Evolutionary conservation across 2,113 vertebrate genomes (phyloP).

Genomic region (Dipodomys merriami): DNA sequence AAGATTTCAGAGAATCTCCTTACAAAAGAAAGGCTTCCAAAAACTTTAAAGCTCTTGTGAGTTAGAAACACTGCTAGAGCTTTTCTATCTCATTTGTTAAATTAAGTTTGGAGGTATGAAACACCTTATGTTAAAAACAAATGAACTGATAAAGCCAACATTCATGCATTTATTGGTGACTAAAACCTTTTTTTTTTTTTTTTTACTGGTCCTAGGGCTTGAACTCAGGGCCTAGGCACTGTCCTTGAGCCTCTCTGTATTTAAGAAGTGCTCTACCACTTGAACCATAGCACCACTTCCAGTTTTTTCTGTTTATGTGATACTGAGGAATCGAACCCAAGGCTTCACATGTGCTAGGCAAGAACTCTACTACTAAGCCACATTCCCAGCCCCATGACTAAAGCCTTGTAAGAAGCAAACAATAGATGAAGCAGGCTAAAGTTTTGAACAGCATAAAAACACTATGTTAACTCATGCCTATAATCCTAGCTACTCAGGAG

Average conservation of each 20-base stretch:
- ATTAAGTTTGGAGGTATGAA: constrained; percentile 5
- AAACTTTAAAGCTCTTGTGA: neutral
- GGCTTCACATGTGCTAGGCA: too few relatives aligned
- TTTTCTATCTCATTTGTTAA: neutral
- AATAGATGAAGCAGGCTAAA: neutral
- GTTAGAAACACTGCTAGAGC: neutral
- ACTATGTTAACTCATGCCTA: too few relatives aligned
- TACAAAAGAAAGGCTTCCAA: neutral
- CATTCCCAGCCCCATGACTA: neutral
- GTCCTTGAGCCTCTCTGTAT: too few relatives aligned
- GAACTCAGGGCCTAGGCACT: too few relatives aligned
- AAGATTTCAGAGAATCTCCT: neutral
- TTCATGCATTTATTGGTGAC: neutral
- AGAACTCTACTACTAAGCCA: too few relatives aligned
- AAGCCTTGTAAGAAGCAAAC: neutral
- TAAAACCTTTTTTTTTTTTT: too few relatives aligned
- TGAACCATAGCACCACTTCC: too few relatives aligned
- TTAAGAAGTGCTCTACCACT: too few relatives aligned
- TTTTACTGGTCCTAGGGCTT: too few relatives aligned
- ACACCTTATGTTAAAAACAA: neutral
- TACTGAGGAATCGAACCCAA: too few relatives aligned
- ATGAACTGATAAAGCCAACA: neutral
- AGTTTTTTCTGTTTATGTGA: too few relatives aligned
- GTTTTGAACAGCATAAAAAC: neutral
- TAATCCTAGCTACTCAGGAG: too few relatives aligned